A percentile compares a stretch with the other conserved stretches of the same genome.
phyloP scores from a whole-genome alignment of 2,113 vertebrate genomes.

The Cervus canadensis region DNA sequence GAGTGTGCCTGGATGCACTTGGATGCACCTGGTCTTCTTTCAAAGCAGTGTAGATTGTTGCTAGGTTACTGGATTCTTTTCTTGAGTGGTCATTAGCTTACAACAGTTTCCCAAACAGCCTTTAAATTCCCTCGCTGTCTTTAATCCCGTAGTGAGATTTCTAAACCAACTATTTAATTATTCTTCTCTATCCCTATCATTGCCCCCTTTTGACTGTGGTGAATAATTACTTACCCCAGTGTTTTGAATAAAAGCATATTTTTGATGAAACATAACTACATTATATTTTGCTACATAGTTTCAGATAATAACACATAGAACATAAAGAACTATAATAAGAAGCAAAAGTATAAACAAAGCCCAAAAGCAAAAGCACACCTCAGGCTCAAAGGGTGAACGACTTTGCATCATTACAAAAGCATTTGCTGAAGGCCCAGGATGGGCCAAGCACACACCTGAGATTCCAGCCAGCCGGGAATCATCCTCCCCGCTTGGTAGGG shows the following conservation, averaged over 20 bases:
- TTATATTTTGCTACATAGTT: background rate
- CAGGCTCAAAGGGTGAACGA: background rate
- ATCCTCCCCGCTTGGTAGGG: accelerated
- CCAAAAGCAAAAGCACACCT: background rate
- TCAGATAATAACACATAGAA: background rate
- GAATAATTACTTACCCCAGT: background rate
- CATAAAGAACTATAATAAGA: background rate
- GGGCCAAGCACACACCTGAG: background rate
- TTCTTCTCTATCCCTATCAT: background rate
- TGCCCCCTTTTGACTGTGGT: background rate
- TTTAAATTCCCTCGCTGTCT: background rate
- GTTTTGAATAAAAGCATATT: background rate
- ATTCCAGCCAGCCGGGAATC: background rate
- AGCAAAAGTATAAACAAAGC: background rate
- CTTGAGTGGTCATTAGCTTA: background rate
- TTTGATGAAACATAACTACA: background rate
- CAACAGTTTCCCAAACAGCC: background rate
- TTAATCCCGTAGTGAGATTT: background rate
- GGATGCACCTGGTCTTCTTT: background rate
- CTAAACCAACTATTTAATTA: background rate
- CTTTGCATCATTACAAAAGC: background rate
- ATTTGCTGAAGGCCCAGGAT: background rate
- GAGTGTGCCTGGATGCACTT: background rate
- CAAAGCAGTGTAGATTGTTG: background rate
- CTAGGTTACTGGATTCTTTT: background rate